Conservation (phyloP, 2,888 invertebrate species). For the Hydrotaea cyrtoneurina region DNA sequence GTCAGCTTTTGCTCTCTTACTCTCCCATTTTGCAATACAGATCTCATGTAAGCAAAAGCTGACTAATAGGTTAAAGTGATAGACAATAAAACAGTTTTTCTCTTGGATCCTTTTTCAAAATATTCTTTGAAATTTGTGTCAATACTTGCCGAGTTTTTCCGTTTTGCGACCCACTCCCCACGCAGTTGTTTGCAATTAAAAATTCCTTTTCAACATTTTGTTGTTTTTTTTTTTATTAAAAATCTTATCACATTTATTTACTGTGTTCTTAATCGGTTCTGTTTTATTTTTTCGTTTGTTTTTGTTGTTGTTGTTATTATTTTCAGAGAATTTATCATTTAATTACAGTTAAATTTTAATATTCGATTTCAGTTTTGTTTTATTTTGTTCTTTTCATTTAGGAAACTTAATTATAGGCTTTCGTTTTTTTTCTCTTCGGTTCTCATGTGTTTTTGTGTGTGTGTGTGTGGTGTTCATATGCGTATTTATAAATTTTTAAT, state of each 20-base stretch:
- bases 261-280: constrained; percentile 51
- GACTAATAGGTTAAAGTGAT: no score
- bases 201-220: constrained; percentile 25
- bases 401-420: constrained; percentile 64
- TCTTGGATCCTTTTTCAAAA: no score
- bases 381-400: constrained; percentile 28
- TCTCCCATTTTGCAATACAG: no score
- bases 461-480: constrained; percentile 7
- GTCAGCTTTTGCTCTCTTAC: no score
- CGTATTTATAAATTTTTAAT: constrained; percentile 13
- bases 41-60: no score
- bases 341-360: constrained; percentile 61
- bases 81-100: no score
- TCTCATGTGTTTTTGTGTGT: constrained; percentile 7
- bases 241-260: constrained; percentile 68
- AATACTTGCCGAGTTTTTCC: no score
- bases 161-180: no score
- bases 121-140: no score
- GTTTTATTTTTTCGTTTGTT: constrained; percentile 23
- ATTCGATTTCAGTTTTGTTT: constrained; percentile 28
- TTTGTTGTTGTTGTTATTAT: constrained; percentile 36
- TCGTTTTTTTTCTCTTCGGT: constrained; percentile 27
- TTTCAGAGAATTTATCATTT: constrained; percentile 52
- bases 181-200: background rate
- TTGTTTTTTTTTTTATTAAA: constrained; percentile 64